phyloP scores from a whole-genome alignment of 2,888 invertebrate species.

The Biston stratarius region DNA sequence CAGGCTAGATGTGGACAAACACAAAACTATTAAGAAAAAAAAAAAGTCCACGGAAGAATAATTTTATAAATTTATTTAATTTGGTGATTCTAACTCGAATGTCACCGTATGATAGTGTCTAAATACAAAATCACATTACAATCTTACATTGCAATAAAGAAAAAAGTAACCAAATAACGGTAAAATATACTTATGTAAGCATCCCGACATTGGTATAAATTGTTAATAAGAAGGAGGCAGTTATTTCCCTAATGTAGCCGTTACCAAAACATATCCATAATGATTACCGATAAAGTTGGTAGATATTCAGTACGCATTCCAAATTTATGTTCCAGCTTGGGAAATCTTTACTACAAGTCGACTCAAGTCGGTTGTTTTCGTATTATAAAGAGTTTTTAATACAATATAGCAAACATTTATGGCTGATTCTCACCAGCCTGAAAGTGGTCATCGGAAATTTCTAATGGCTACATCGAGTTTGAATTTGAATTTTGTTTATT shows the following conservation, averaged over 20 bases:
- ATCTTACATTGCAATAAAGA: neutral
- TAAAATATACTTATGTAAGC: slow-evolving; percentile 12
- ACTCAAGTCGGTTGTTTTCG: neutral
- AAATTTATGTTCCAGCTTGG: slow-evolving; percentile 6
- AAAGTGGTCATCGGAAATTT: too few species aligned
- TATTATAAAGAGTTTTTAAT: too few species aligned
- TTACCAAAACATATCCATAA: slow-evolving; percentile 80
- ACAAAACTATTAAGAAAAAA: too few species aligned
- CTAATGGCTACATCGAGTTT: too few species aligned
- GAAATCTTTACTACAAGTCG: neutral
- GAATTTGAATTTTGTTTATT: too few species aligned
- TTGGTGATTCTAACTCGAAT: slow-evolving; percentile 8
- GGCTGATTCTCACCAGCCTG: too few species aligned
- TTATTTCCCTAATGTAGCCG: slow-evolving; percentile 78
- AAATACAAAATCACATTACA: neutral
- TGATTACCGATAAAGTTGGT: slow-evolving; percentile 68
- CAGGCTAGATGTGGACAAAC: too few species aligned
- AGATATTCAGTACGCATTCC: slow-evolving; percentile 58
- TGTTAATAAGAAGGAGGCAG: slow-evolving; percentile 65
- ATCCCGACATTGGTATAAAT: slow-evolving; percentile 58
- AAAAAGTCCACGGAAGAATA: too few species aligned
- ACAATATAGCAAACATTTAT: too few species aligned
- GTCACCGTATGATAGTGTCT: neutral
- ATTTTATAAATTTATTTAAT: neutral
- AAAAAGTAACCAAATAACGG: neutral